Conservation (phyloP, 2,888 invertebrate species). For the Megamerina dolium region DNA sequence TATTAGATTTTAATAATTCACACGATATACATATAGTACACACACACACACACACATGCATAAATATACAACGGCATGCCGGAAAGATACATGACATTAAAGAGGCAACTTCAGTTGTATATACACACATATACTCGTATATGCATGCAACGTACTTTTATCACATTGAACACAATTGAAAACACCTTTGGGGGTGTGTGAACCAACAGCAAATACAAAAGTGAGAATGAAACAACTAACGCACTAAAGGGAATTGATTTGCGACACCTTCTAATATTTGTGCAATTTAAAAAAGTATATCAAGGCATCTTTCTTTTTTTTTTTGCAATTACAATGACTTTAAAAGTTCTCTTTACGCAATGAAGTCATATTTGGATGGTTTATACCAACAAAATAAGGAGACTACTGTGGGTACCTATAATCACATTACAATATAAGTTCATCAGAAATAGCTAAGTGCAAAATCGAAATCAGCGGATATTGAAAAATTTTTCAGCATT, state of each 20-base stretch:
- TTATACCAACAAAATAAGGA: no score
- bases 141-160: conserved; percentile 5
- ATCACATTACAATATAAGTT: no score
- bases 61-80: background rate
- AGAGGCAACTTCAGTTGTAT: background rate
- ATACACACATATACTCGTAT: background rate
- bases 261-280: no score
- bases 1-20: conserved; percentile 49
- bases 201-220: conserved; percentile 19
- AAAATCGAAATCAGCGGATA: no score
- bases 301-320: no score
- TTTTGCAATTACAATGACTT: no score
- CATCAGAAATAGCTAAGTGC: no score
- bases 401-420: no score
- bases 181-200: conserved; percentile 39
- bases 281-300: no score
- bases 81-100: background rate
- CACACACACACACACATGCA: background rate
- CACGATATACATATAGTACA: conserved; percentile 26
- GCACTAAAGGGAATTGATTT: conserved; percentile 43
- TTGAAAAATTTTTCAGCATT: no score
- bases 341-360: no score
- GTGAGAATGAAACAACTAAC: conserved; percentile 2
- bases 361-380: no score
- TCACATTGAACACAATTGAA: conserved; percentile 2